Base-by-base conservation (phyloP, 2,888 invertebrate genomes). In the Galerucella pusilla region DNA sequence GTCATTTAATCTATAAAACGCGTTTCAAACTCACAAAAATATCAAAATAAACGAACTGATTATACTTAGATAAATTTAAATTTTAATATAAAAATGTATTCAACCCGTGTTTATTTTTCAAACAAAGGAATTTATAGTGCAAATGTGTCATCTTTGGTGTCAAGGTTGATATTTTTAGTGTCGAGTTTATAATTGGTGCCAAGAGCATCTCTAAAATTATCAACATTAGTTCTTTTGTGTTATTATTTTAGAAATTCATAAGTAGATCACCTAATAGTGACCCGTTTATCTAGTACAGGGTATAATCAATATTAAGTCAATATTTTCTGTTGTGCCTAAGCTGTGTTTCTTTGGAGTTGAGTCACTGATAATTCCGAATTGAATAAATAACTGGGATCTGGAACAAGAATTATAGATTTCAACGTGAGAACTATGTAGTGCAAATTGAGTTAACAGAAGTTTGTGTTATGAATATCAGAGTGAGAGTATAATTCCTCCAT, bases 111-210 rank as follows among this genome's bases (percentile, higher is more conserved):
- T 59, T 42, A 45, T 59, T 68, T 68, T 68, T 16, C 25, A n/a
- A n/a, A 68, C 25, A 45, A 59, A 28, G 28, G 42, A 46, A 60
- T 60, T 69, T 69, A 10, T n/a, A 69, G 60, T 69, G 14, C 20
- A 16, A 61, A 35, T 72, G 25, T 61, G 61, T 67, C 72, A 59
- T 61, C 42, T 57, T 61, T 61, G 28, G 67, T 75, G 75, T 77
- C 77, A 77, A 77, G 77, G 77, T 71, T 75, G 69, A 66, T 74
- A 77, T 75, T 77, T 77, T 73, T 69, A 75, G 71, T 77, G 67
- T 68, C 75, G 64, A 64, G 71, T 75, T 52, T 54, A 67, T 75
- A 75, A 68, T 68, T 69, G 70, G 74, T 77, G 77, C 77, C 77
- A 77, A 77, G 77, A 75, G 70, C 74, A 66, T 52, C 14, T 59